A percentile compares a stretch with the other conserved stretches of the same genome.
These are phyloP conservation scores for Dasypogon diadema DNA, from an alignment of 2,888 invertebrate genomes.

Conservation along the genomic window DNA sequence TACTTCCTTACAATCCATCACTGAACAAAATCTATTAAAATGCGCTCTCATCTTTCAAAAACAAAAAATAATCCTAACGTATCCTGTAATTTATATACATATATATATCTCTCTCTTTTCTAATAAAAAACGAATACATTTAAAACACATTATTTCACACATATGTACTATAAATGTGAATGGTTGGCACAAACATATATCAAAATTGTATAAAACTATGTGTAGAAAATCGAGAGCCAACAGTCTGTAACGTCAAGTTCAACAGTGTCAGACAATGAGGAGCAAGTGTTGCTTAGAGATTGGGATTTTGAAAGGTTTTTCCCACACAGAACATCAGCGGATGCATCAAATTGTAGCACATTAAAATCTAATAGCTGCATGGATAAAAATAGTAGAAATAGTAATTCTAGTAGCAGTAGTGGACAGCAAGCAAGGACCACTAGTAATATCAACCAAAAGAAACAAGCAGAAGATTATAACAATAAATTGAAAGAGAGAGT, in stretches of 20 bases:
- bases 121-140: slow-evolving; percentile 24
- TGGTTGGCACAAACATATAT: slow-evolving; percentile 54
- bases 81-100: slow-evolving; percentile 55
- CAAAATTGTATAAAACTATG: slow-evolving; percentile 57
- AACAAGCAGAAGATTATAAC: slow-evolving; percentile 57
- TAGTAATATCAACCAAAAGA: slow-evolving; percentile 51
- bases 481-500: slow-evolving; percentile 58
- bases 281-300: slow-evolving; percentile 84
- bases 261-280: slow-evolving; percentile 75
- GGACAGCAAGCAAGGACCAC: slow-evolving; percentile 67
- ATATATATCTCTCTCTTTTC: slow-evolving; percentile 48
- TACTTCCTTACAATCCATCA: slow-evolving; percentile 34
- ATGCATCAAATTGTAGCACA: slow-evolving; percentile 68
- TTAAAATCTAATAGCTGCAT: slow-evolving; percentile 65
- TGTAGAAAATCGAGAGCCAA: slow-evolving; percentile 67
- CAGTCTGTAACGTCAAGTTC: slow-evolving; percentile 60
- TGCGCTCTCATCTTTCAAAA: slow-evolving; percentile 27
- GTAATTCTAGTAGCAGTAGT: slow-evolving; percentile 62
- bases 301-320: slow-evolving; percentile 91
- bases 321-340: slow-evolving; percentile 70
- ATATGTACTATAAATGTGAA: slow-evolving; percentile 56
- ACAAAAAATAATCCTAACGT: slow-evolving; percentile 40
- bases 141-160: slow-evolving; percentile 34
- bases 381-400: slow-evolving; percentile 64
- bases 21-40: slow-evolving; percentile 23